Evolutionary conservation across 2,113 vertebrate species (phyloP).

Genomic region (Anguilla rostrata): DNA sequence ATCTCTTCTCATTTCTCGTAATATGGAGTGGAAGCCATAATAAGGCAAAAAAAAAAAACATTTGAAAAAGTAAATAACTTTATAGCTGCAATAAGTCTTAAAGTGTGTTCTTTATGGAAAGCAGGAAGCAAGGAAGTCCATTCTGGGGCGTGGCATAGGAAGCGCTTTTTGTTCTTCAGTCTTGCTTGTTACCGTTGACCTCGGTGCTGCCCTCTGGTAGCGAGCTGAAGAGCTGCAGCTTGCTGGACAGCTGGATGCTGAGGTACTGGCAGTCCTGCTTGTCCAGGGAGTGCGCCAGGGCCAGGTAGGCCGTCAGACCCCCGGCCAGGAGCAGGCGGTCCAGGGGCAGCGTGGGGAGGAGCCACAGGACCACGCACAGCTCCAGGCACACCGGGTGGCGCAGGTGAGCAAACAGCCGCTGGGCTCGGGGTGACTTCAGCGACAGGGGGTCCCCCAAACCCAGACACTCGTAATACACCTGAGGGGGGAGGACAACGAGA

Average conservation of each 20-base stretch:
- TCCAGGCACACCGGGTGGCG: constrained; percentile 87
- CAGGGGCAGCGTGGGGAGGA: constrained; percentile 76
- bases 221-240: constrained; percentile 70
- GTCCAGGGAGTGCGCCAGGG: constrained; percentile 80
- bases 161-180: constrained; percentile 41
- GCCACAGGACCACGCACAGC: constrained; percentile 80
- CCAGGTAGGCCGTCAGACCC: constrained; percentile 75
- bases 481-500: background rate
- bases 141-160: background rate
- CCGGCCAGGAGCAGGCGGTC: constrained; percentile 80
- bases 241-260: constrained; percentile 71
- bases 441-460: constrained; percentile 79
- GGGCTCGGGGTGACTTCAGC: constrained; percentile 71
- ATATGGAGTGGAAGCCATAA: background rate
- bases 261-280: constrained; percentile 81
- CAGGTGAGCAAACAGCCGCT: constrained; percentile 80
- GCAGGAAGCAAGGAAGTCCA: background rate
- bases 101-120: background rate
- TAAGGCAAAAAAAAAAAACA: background rate
- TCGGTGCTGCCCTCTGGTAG: constrained; percentile 44
- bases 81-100: background rate
- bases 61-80: background rate
- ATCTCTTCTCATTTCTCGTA: background rate
- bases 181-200: constrained; percentile 43
- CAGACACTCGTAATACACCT: constrained; percentile 85